These are phyloP conservation scores for Laticauda laticaudata DNA, from an alignment of 2,113 vertebrate genomes.

Conservation along the genomic window DNA sequence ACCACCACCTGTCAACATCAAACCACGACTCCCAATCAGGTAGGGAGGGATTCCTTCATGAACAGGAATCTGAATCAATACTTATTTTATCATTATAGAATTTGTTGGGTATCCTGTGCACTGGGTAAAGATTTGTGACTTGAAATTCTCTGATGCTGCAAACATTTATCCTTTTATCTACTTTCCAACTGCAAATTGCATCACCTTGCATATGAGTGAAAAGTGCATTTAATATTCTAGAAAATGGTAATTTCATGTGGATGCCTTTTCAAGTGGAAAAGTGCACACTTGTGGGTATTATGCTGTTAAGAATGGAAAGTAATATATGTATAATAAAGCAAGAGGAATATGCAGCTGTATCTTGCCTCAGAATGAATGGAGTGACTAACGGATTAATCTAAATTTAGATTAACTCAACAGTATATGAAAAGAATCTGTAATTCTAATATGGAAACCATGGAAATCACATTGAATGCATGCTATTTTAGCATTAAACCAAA, in stretches of 20 bases:
- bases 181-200: neutral
- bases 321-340: neutral
- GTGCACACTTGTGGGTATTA: neutral
- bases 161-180: neutral
- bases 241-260: neutral
- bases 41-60: constrained; percentile 47
- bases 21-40: constrained; percentile 86
- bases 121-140: neutral
- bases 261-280: neutral
- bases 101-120: neutral
- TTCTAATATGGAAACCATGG: neutral
- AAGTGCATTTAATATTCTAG: neutral
- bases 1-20: constrained; percentile 86
- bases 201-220: neutral
- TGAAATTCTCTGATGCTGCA: neutral
- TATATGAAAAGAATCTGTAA: neutral
- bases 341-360: neutral
- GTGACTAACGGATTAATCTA: neutral
- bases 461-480: neutral
- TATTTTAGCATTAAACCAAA: neutral
- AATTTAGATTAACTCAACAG: neutral
- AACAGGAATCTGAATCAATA: neutral
- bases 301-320: neutral
- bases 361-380: neutral
- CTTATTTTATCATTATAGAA: neutral